Evolutionary conservation across 2,888 invertebrate genomes (phyloP).

Genomic region (Zaprionus obscuricornis): DNA sequence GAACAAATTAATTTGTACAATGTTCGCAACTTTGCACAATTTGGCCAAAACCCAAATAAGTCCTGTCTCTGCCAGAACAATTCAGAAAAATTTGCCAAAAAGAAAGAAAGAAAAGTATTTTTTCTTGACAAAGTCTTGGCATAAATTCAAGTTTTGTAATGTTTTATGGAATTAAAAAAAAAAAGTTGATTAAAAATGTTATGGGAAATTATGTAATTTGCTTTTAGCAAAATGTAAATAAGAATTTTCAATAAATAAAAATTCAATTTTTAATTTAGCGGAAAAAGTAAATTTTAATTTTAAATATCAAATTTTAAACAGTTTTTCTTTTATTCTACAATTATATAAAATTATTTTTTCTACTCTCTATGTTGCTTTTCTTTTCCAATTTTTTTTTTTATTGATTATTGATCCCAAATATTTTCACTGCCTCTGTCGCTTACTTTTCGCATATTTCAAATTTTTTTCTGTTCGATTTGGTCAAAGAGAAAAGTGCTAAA

Average conservation of each 20-base stretch:
- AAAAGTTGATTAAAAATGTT: slow-evolving; percentile 4
- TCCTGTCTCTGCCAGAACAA: slow-evolving; percentile 27
- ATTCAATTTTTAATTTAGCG: no score
- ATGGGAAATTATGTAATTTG: no score
- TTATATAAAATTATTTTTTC: no score
- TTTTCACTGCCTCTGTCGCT: slow-evolving; percentile 10
- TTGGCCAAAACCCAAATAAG: slow-evolving; percentile 43
- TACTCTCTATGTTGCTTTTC: no score
- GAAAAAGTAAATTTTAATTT: no score
- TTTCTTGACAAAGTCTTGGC: slow-evolving; percentile 46
- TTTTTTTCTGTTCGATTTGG: slow-evolving; percentile 44
- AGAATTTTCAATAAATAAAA: no score
- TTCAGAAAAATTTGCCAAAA: slow-evolving; percentile 46
- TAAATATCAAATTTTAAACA: no score
- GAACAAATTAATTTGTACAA: slow-evolving; percentile 69
- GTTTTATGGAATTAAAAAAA: slow-evolving; percentile 6
- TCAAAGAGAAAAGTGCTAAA: slow-evolving; percentile 35
- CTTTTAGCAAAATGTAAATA: no score
- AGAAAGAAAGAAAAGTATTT: no score
- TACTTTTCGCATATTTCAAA: slow-evolving; percentile 47
- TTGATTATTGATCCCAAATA: slow-evolving; percentile 45
- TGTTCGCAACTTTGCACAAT: slow-evolving; percentile 67
- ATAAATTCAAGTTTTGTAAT: slow-evolving; percentile 38
- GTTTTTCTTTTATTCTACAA: not conserved
- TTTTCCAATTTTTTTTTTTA: no score